Evolutionary conservation across 2,888 invertebrate species (phyloP).

Genomic region (Apodemia zela): DNA sequence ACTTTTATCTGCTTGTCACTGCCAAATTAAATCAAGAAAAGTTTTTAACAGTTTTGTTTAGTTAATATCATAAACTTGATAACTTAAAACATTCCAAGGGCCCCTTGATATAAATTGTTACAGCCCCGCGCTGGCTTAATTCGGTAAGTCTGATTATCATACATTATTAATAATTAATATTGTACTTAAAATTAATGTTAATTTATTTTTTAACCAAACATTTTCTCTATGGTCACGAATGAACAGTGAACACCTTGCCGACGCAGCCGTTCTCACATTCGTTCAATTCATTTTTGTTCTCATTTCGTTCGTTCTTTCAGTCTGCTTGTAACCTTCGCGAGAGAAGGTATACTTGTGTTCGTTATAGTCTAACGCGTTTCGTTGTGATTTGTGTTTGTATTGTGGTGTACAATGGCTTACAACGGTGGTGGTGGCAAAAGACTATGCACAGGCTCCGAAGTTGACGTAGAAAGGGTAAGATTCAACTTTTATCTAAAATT

Average conservation of each 20-base stretch:
- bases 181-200: no score
- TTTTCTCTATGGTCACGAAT: conserved; percentile 24
- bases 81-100: no score
- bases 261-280: conserved; percentile 6
- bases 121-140: no score
- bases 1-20: no score
- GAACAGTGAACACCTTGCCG: neutral
- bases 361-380: conserved; percentile 58
- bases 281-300: neutral
- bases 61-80: no score
- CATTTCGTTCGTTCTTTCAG: conserved; percentile 57
- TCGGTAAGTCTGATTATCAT: no score
- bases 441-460: conserved; percentile 74
- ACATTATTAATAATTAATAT: no score
- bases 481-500: conserved; percentile 39
- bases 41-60: no score
- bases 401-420: conserved; percentile 86
- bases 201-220: no score
- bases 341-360: conserved; percentile 49
- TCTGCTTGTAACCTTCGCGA: conserved; percentile 57
- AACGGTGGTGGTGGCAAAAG: conserved; percentile 83
- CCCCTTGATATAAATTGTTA: no score
- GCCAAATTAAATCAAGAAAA: no score
- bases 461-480: conserved; percentile 77
- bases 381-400: conserved; percentile 79